Conservation (phyloP, 2,888 invertebrate species). For the Baronia brevicornis region DNA sequence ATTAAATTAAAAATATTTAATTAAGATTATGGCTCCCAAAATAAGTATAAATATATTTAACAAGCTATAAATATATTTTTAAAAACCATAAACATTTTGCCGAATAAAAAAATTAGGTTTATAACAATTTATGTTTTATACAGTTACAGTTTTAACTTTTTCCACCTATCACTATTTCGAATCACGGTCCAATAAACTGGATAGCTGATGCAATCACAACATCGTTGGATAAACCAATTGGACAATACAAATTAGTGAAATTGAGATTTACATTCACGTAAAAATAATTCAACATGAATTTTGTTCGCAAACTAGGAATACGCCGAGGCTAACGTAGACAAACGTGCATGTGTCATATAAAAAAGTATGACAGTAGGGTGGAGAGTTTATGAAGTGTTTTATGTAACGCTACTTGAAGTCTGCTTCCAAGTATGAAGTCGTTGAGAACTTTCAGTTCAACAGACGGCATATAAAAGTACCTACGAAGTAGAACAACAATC, state of each 20-base stretch:
- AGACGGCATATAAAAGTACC: conserved; percentile 43
- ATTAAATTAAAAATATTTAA: too few relatives aligned
- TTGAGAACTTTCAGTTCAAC: conserved; percentile 45
- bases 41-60: too few relatives aligned
- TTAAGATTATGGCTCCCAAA: too few relatives aligned
- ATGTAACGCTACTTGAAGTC: conserved; percentile 48
- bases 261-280: conserved; percentile 29
- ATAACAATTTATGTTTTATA: conserved; percentile 1
- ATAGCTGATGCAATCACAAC: conserved; percentile 46
- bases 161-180: conserved; percentile 30
- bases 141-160: conserved; percentile 2
- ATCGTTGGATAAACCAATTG: conserved; percentile 46
- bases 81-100: too few relatives aligned
- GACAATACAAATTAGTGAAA: conserved; percentile 44
- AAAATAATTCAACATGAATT: conserved; percentile 35
- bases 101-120: background rate
- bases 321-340: conserved; percentile 30
- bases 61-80: too few relatives aligned
- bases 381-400: conserved; percentile 44
- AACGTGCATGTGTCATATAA: conserved; percentile 31
- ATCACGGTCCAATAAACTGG: conserved; percentile 45
- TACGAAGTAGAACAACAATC: conserved; percentile 39
- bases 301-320: conserved; percentile 37
- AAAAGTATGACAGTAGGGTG: conserved; percentile 31
- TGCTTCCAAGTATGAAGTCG: conserved; percentile 37